Base-by-base conservation (phyloP, 2,888 invertebrate species). In the Tipula unca region DNA sequence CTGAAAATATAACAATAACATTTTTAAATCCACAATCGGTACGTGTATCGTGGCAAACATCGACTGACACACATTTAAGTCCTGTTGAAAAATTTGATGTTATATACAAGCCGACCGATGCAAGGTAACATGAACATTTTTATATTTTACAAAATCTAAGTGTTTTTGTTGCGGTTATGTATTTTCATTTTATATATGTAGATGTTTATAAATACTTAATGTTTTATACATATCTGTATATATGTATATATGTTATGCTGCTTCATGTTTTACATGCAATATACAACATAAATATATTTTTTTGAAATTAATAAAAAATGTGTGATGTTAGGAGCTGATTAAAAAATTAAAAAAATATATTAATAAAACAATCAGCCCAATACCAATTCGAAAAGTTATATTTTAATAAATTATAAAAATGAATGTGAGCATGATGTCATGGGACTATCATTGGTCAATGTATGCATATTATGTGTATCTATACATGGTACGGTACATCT, bases 1-100 rank as follows among this genome's bases (percentile, higher is more conserved):
- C 97, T 86, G 96, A 96, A 91, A 97, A 97, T 90, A 96, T 97
- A 91, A 97, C 97, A 85, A 95, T 97, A 88, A 96, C 96, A 89
- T 96, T 97, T 90, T 92, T 97, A 87, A 96, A 95, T 90, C 96
- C 97, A 83, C 95, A 95, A 87, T 95, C 96, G 85, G 96, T 97
- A 87, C 93, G 95, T 88, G 95, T 97, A 69, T 95, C 96, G 87
- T 97, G 97, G 97, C 95, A 95, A 88, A 96, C 95, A 86, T 94
- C 95, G 88, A 93, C 95, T 87, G 95, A 95, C 89, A 93, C 95
- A 88, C 90, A 89, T 88, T 89, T 89, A 86, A 90, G 90, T 88
- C 91, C 91, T 84, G 95, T 96, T 87, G 96, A 97, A 89, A 97
- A 96, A 91, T 97, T 96, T 92, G 96, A 97, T 91, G 96, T 97